These are phyloP conservation scores for Astropecten irregularis DNA, from an alignment of 53 echinoderm and acorn worm genomes.

Conservation along the genomic window DNA sequence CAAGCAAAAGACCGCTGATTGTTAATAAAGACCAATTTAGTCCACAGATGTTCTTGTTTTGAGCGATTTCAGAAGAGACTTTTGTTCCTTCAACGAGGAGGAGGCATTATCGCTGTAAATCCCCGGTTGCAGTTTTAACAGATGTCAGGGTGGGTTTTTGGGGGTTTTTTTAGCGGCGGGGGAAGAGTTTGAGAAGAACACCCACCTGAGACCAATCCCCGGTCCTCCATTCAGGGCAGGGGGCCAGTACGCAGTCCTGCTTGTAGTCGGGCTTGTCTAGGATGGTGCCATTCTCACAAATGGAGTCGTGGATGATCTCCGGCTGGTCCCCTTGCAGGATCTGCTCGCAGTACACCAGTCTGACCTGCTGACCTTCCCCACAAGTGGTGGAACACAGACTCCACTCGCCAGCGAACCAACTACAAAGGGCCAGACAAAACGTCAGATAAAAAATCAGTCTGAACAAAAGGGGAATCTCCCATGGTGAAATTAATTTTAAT, in stretches of 20 bases:
- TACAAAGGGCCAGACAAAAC: background rate
- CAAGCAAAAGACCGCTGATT: too few relatives aligned
- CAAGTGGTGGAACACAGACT: conserved; percentile 84
- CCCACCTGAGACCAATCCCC: conserved; percentile 86
- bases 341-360: conserved; percentile 77
- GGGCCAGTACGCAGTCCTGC: conserved; percentile 61
- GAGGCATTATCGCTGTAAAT: too few relatives aligned
- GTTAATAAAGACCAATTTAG: too few relatives aligned
- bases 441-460: background rate
- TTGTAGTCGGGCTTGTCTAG: conserved; percentile 65
- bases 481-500: too few relatives aligned
- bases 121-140: too few relatives aligned
- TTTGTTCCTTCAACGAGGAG: too few relatives aligned
- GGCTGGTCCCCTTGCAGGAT: conserved; percentile 38
- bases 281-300: conserved; percentile 48
- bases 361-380: conserved; percentile 72
- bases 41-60: too few relatives aligned
- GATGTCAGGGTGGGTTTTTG: too few relatives aligned
- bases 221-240: conserved; percentile 78
- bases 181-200: too few relatives aligned
- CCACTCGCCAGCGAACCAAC: conserved; percentile 92
- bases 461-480: too few relatives aligned
- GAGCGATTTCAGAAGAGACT: too few relatives aligned
- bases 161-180: too few relatives aligned
- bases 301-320: conserved; percentile 54